phyloP scores from a whole-genome alignment of 2,888 invertebrate genomes.

The Ypsolopha scabrella region DNA sequence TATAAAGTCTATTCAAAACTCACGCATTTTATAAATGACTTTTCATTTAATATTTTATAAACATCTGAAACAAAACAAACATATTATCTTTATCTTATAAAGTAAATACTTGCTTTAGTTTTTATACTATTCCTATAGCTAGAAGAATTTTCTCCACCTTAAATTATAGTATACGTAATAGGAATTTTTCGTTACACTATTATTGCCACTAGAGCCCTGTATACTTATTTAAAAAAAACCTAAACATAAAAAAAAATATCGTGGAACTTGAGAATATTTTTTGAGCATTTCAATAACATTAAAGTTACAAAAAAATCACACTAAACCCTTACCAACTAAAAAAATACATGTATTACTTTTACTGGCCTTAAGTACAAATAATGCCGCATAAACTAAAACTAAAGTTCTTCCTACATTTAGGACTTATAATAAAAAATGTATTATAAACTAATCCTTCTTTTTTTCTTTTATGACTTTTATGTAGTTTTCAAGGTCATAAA shows the following conservation, averaged over 20 bases:
- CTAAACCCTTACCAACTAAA: slow-evolving; percentile 1
- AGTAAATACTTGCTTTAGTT: slow-evolving; percentile 5
- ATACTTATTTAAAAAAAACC: slow-evolving; percentile 11
- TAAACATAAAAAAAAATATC: slow-evolving; percentile 1
- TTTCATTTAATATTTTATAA: slow-evolving; percentile 20
- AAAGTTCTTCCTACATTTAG: not conserved
- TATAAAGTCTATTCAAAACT: slow-evolving; percentile 8
- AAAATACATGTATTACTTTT: slow-evolving; percentile 12
- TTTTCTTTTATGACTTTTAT: too few relatives aligned
- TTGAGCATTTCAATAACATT: slow-evolving; percentile 3
- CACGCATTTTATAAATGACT: slow-evolving; percentile 1
- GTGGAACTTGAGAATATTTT: slow-evolving; percentile 1
- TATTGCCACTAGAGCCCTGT: slow-evolving; percentile 52
- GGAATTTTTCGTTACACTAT: slow-evolving; percentile 19
- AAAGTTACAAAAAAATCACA: slow-evolving; percentile 6
- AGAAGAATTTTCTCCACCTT: not conserved
- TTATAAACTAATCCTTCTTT: too few relatives aligned
- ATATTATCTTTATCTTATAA: not conserved
- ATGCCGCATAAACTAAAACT: slow-evolving; percentile 11
- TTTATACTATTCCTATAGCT: slow-evolving; percentile 2
- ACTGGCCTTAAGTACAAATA: slow-evolving; percentile 18
- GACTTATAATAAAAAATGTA: too few relatives aligned
- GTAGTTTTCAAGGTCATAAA: not conserved
- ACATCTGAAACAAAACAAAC: slow-evolving; percentile 50
- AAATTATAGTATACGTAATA: not conserved